Conservation (phyloP, 1,140 invertebrate genomes). For the Halyomorpha halys region DNA sequence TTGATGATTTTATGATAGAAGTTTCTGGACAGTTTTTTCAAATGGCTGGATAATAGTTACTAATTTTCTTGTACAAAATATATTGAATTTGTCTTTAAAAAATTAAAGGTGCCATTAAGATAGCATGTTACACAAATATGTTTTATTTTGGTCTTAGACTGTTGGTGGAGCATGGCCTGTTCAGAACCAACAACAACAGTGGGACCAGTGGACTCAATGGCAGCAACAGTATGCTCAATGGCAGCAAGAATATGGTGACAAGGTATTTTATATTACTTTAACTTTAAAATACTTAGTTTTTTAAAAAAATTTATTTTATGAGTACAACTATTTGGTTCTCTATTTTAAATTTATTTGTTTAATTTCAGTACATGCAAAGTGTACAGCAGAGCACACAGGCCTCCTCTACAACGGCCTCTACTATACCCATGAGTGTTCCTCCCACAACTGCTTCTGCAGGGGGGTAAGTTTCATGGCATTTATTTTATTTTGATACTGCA, state of each 20-base stretch:
- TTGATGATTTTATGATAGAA: no score
- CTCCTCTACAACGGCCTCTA: constrained; percentile 1
- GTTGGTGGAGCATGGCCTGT: constrained; percentile 33
- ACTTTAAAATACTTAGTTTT: no score
- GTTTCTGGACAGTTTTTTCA: no score
- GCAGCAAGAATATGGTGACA: constrained; percentile 69
- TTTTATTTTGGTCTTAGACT: neutral
- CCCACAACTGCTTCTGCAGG: neutral
- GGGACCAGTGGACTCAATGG: constrained; percentile 74
- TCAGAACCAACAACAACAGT: constrained; percentile 59
- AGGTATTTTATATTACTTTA: constrained; percentile 40
- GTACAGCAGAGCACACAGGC: constrained; percentile 23
- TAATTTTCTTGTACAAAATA: no score
- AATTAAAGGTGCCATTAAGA: no score
- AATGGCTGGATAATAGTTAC: no score
- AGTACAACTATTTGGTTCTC: no score
- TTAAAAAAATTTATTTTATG: no score
- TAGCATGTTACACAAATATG: no score
- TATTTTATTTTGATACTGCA: neutral
- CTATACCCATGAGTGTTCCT: constrained; percentile 12
- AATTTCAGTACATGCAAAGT: constrained; percentile 20
- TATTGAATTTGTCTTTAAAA: no score
- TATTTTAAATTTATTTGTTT: no score
- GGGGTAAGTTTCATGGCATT: constrained; percentile 7
- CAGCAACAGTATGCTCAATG: constrained; percentile 74